Evolutionary conservation across 2,797 vertebrate genomes (phyloP), one percentile per base, ranked within the genome.

Genomic region (Galaxias olidus): DNA sequence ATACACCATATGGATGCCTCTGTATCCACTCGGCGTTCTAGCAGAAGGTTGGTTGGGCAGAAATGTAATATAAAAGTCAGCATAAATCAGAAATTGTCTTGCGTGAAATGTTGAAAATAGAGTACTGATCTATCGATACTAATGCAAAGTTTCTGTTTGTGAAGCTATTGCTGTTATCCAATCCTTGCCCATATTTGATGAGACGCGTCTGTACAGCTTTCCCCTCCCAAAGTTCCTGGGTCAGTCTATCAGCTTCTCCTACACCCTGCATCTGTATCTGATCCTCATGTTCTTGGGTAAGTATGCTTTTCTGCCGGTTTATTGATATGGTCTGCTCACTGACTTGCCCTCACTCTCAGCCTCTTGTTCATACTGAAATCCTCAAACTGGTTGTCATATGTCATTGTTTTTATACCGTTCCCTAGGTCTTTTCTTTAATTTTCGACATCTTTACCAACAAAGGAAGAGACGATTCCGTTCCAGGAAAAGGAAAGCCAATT

Each of bases 1-100:
- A 11, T 96, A 98, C 84, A 93, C 87, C 59, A 71, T 92, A 69
- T 98, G 95, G 95, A 96, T 97, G 57, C 96, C 95, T 47, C 61
- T 95, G 4, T 98, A 98, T 77, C 96, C 96, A 0, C 84, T 98
- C 58, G 95, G 94, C 12, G 88, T 86, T 2, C 61, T 97, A 69
- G 90, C 95, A 77, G 96, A 98, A 95, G 96, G 96, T 98, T 77
- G 5, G 73, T 57, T 41, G 30, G n/a, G 11, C 15, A 18, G 1
- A 18, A 10, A 18, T 50, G 12, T 50, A 50, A 2, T 12, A 1
- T 14, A 14, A 15, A 50, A 50, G 12, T 7, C 13, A 14, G 13
- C 6, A 46, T 46, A 46, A 15, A 50, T 51, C 19, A 51, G 15
- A 51, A n/a, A 15, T 4, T 50, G n/a, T 50, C 13, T 14, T 15